phyloP scores from a whole-genome alignment of 1,140 invertebrate genomes.

The Apis dorsata region DNA sequence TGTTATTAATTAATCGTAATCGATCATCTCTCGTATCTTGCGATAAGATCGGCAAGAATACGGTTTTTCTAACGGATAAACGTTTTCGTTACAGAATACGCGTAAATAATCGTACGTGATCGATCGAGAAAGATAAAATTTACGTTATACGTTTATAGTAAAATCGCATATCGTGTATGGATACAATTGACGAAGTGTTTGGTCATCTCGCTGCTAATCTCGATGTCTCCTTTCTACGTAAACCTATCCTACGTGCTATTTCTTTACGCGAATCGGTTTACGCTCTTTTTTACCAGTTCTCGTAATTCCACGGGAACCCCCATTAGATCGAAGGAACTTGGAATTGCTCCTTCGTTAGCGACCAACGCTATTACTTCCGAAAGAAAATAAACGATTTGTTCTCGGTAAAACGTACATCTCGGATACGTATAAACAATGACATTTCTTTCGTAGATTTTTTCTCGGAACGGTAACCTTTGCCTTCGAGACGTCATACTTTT shows the following conservation, averaged over 20 bases:
- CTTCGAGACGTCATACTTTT: background rate
- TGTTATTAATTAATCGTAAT: background rate
- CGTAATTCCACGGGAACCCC: background rate
- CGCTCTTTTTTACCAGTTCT: slow-evolving; percentile 34
- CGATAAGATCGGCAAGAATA: background rate
- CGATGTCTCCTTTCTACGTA: background rate
- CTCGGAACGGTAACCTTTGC: background rate
- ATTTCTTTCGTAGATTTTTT: background rate
- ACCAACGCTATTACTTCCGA: slow-evolving; percentile 14
- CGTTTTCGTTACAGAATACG: too few relatives aligned
- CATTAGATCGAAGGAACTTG: background rate
- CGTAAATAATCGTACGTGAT: too few relatives aligned
- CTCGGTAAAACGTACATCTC: slow-evolving; percentile 23
- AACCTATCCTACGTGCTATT: slow-evolving; percentile 9
- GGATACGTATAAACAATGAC: background rate
- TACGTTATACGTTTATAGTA: too few relatives aligned
- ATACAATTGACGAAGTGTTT: too few relatives aligned
- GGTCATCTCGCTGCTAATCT: background rate
- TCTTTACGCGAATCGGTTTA: background rate
- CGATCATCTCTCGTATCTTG: background rate
- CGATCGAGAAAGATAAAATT: too few relatives aligned
- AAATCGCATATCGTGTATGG: too few relatives aligned
- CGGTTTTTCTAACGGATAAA: background rate
- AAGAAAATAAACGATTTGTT: slow-evolving; percentile 10
- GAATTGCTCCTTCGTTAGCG: background rate